A percentile compares a stretch with the other conserved stretches of the same genome.
phyloP scores from a whole-genome alignment of 2,113 vertebrate species.

The Prionailurus bengalensis region DNA sequence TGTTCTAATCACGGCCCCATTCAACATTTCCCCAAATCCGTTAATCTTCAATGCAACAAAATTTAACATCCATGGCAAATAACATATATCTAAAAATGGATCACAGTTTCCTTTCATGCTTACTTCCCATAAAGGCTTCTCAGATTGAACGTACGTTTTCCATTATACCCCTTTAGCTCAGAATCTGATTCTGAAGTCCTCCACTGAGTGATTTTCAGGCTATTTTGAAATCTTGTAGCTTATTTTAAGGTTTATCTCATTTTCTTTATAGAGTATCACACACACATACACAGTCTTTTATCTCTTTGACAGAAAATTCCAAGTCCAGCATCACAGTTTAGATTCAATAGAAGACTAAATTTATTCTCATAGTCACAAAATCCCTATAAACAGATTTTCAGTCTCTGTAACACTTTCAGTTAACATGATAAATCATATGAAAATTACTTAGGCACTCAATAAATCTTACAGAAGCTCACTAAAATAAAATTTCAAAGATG shows the following conservation, averaged over 20 bases:
- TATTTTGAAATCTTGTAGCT: neutral
- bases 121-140: neutral
- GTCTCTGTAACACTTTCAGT: neutral
- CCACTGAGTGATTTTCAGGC: neutral
- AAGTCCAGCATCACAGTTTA: neutral
- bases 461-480: neutral
- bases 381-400: neutral
- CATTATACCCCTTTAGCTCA: neutral
- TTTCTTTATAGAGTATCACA: neutral
- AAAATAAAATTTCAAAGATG: neutral
- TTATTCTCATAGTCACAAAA: neutral
- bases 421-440: fast-evolving
- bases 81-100: neutral
- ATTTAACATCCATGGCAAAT: neutral
- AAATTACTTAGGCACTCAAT: neutral
- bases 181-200: neutral
- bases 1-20: neutral
- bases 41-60: neutral
- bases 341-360: neutral
- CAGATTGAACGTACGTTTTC: neutral
- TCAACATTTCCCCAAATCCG: neutral
- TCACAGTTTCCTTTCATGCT: neutral
- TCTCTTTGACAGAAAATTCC: constrained; percentile 31
- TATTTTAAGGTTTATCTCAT: neutral
- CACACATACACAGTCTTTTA: constrained; percentile 20